phyloP scores from a whole-genome alignment of 2,797 vertebrate genomes.

The Sebastes reedi region DNA sequence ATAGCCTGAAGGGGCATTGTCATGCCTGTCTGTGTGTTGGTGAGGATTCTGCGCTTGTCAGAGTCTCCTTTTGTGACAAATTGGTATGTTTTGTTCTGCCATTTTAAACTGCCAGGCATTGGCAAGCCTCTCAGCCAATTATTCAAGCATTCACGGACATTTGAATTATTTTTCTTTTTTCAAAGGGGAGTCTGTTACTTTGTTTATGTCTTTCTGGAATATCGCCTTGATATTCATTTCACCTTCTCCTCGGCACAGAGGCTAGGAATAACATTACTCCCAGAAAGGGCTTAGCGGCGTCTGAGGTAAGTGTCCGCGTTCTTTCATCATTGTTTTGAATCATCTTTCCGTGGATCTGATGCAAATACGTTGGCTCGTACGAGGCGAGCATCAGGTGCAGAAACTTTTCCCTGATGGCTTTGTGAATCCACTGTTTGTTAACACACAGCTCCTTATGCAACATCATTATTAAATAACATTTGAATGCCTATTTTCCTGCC shows the following conservation, averaged over 20 bases:
- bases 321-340: conserved; percentile 34
- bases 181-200: conserved; percentile 44
- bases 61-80: conserved; percentile 74
- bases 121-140: conserved; percentile 62
- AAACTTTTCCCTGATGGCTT: conserved; percentile 26
- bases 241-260: conserved; percentile 23
- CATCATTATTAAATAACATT: conserved; percentile 1
- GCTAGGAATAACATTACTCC: conserved; percentile 51
- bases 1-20: conserved; percentile 78
- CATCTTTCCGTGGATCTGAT: conserved; percentile 19
- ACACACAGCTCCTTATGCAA: not conserved
- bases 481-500: not conserved
- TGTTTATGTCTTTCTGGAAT: conserved; percentile 57
- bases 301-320: conserved; percentile 67
- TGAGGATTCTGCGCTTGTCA: conserved; percentile 73
- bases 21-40: conserved; percentile 78
- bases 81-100: conserved; percentile 74
- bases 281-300: conserved; percentile 40
- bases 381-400: conserved; percentile 17
- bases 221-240: conserved; percentile 55
- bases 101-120: conserved; percentile 65
- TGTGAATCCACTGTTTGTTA: conserved; percentile 8
- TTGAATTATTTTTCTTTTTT: conserved; percentile 60
- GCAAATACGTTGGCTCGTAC: conserved; percentile 12
- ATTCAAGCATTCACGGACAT: conserved; percentile 66